A percentile compares a stretch with the other conserved stretches of the same genome.
Evolutionary conservation across 2,113 vertebrate species (phyloP).

Genomic region (Ia io): DNA sequence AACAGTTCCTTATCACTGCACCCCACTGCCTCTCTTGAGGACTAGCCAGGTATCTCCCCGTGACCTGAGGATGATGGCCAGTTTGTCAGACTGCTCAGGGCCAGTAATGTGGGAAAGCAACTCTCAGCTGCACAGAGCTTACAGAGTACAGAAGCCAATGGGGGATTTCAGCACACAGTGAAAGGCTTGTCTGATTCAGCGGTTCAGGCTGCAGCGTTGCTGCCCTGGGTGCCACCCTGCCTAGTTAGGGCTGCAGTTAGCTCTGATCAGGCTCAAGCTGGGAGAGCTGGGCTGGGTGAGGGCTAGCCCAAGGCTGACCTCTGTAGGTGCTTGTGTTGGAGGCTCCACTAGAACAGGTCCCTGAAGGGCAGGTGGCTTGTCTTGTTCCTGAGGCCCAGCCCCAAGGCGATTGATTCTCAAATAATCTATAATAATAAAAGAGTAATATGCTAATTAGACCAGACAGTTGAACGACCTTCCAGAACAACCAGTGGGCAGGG

Average conservation of each 20-base stretch:
- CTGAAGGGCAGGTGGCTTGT: background rate
- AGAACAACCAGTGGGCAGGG: too few relatives aligned
- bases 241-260: background rate
- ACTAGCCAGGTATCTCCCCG: background rate
- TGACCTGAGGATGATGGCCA: background rate
- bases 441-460: too few relatives aligned
- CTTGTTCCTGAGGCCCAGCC: background rate
- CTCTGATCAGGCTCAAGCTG: background rate
- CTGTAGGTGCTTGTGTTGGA: background rate
- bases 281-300: background rate
- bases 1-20: accelerated
- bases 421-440: too few relatives aligned
- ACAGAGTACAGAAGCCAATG: accelerated
- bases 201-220: background rate
- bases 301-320: background rate
- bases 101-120: background rate
- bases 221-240: background rate
- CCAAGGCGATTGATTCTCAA: background rate
- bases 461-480: too few relatives aligned
- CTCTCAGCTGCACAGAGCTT: background rate
- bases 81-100: background rate
- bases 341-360: background rate
- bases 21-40: background rate
- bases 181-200: background rate
- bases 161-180: too few relatives aligned